A percentile compares a stretch with the other conserved stretches of the same genome.
phyloP scores from a whole-genome alignment of 2,113 vertebrate genomes.

The Macheiramphus alcinus region DNA sequence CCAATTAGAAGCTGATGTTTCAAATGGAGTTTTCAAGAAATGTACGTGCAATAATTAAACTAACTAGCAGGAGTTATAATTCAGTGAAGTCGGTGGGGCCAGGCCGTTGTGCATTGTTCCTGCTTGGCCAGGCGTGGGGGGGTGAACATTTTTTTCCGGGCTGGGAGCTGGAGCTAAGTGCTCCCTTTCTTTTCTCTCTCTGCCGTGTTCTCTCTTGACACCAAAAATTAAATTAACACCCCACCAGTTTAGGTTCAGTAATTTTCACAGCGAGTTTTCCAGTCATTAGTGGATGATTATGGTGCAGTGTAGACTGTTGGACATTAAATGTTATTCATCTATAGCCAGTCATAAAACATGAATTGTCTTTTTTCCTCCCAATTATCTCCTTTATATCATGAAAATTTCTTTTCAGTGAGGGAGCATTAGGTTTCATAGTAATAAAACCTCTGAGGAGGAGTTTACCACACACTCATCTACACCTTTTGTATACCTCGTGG shows the following conservation, averaged over 20 bases:
- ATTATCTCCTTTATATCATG: constrained; percentile 18
- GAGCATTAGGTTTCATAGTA: constrained; percentile 39
- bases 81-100: not conserved
- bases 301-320: not conserved
- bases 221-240: constrained; percentile 55
- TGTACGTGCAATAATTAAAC: constrained; percentile 61
- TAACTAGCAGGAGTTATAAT: constrained; percentile 49
- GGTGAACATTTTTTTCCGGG: not conserved
- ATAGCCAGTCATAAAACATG: not conserved
- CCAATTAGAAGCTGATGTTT: constrained; percentile 48
- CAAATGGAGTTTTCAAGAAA: constrained; percentile 6
- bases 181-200: constrained; percentile 30
- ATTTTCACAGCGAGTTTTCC: constrained; percentile 2
- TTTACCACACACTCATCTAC: not conserved
- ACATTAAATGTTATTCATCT: constrained; percentile 1
- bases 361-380: not conserved
- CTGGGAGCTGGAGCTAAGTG: constrained; percentile 45
- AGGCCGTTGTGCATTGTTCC: constrained; percentile 41
- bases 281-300: constrained; percentile 29
- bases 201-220: not conserved
- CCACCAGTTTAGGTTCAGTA: not conserved
- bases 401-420: constrained; percentile 7
- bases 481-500: not conserved
- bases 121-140: constrained; percentile 2
- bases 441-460: constrained; percentile 23